Conservation (phyloP, 2,888 invertebrate genomes). For the Leptarthrus brevirostris region DNA sequence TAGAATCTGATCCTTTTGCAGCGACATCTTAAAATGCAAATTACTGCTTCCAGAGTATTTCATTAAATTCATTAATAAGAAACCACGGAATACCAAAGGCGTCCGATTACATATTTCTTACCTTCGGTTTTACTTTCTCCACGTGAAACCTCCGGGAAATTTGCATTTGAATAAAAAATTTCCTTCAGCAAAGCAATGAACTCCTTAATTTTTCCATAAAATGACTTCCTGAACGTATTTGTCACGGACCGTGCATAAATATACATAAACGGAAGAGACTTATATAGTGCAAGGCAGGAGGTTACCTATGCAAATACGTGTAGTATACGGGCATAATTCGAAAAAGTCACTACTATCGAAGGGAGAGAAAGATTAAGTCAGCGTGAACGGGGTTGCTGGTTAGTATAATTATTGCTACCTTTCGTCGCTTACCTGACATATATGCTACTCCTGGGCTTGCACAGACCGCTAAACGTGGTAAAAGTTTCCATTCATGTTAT, state of each 20-base stretch:
- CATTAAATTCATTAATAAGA: background rate
- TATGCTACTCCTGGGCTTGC: no score
- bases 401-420: slow-evolving; percentile 9
- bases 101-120: background rate
- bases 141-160: background rate
- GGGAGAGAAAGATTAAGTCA: background rate
- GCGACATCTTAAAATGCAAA: background rate
- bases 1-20: background rate
- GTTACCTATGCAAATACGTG: slow-evolving; percentile 31
- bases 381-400: slow-evolving; percentile 25
- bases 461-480: background rate
- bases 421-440: background rate
- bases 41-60: background rate
- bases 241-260: background rate
- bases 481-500: background rate
- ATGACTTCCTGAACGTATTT: slow-evolving; percentile 40
- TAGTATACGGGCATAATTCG: slow-evolving; percentile 11
- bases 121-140: background rate
- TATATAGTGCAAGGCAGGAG: background rate
- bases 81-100: background rate
- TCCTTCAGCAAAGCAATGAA: slow-evolving; percentile 9
- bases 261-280: background rate
- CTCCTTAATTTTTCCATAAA: slow-evolving; percentile 32
- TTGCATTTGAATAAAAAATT: slow-evolving; percentile 11
- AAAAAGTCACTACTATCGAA: no score